Conservation (phyloP, 2,888 invertebrate species). For the Drosophila fungiperda region DNA sequence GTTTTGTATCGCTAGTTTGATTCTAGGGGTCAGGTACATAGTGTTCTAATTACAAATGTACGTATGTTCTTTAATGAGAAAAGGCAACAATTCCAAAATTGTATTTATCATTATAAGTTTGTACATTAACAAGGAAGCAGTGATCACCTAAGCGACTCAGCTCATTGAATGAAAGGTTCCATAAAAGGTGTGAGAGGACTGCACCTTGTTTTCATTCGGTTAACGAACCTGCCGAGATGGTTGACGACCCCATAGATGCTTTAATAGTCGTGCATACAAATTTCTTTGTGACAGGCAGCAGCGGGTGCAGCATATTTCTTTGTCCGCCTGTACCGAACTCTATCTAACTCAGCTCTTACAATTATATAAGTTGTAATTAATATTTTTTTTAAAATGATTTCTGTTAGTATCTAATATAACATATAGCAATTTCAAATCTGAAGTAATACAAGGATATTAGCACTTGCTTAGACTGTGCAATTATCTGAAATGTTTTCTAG, state of each 20-base stretch:
- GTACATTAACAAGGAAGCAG: background rate
- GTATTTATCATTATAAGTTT: background rate
- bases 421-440: background rate
- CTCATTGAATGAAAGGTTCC: background rate
- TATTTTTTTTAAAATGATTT: background rate
- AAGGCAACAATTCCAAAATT: background rate
- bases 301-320: background rate
- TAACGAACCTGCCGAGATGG: background rate
- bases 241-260: background rate
- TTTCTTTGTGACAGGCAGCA: background rate
- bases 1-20: constrained; percentile 60
- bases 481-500: background rate
- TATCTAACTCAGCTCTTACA: background rate
- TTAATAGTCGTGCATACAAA: background rate
- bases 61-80: constrained; percentile 5
- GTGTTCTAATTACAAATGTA: constrained; percentile 19
- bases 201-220: background rate
- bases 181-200: background rate
- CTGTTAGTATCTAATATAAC: background rate
- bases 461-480: background rate
- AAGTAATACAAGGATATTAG: background rate
- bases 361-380: background rate
- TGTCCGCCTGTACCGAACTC: background rate
- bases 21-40: constrained; percentile 62
- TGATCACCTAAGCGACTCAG: background rate